A percentile compares a stretch with the other conserved stretches of the same genome.
These are phyloP conservation scores for Muricea muricata DNA, from an alignment of 92 coral and sea anemone species.

Conservation along the genomic window DNA sequence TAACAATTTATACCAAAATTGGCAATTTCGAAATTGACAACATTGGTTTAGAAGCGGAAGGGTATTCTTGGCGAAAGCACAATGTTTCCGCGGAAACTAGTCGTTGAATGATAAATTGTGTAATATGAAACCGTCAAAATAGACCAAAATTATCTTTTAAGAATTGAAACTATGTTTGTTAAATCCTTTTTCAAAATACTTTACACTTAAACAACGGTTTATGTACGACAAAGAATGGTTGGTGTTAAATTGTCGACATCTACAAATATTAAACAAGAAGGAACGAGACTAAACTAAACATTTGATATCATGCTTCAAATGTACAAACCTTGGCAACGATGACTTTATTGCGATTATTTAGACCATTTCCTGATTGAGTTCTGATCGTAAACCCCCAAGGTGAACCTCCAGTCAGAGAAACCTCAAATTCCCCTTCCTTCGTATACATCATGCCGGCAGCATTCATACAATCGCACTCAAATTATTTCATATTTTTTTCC, in stretches of 20 bases:
- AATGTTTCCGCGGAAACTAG: background rate
- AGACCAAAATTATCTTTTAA: background rate
- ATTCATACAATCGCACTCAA: slow-evolving; percentile 20
- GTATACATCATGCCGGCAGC: slow-evolving; percentile 44
- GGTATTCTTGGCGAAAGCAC: background rate
- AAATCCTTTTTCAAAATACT: background rate
- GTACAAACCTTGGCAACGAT: slow-evolving; percentile 78
- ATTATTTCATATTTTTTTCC: background rate
- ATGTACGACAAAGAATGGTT: background rate
- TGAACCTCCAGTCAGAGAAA: slow-evolving; percentile 85
- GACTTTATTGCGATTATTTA: slow-evolving; percentile 47
- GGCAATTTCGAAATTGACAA: background rate
- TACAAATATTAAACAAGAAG: background rate
- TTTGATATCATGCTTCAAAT: background rate
- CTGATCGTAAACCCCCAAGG: slow-evolving; percentile 98
- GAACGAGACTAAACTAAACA: background rate
- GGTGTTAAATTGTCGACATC: background rate
- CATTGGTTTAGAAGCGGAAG: background rate
- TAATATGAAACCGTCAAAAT: slow-evolving; percentile 21
- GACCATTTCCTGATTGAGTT: slow-evolving; percentile 51
- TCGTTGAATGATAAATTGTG: background rate
- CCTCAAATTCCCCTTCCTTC: slow-evolving; percentile 60
- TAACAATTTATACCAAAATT: slow-evolving; percentile 5
- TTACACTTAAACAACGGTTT: background rate
- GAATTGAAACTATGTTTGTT: slow-evolving; percentile 6